Evolutionary conservation across 2,113 vertebrate genomes (phyloP), one percentile per base, ranked within the genome.

Genomic region (Perognathus longimembris): DNA sequence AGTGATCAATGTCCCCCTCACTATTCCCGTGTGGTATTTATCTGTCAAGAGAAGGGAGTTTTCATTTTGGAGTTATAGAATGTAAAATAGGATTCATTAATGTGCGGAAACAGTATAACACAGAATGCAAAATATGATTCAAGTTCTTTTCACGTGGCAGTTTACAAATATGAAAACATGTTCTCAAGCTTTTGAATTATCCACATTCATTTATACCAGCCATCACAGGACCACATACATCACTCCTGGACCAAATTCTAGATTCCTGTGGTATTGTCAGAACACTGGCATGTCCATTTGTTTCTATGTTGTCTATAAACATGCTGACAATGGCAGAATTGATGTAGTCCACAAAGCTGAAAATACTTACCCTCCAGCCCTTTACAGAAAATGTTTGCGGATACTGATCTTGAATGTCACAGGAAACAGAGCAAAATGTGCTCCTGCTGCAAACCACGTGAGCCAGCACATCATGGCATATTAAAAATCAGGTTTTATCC

Each of bases 41-140:
- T 94, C 98, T 98, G 97, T 96, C 76, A 90, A 98, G 42, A 96
- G 83, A 97, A 95, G 95, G 57, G 42, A 93, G 80, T 69, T 82
- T 91, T 84, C 73, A 87, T 32, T 74, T 75, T 94, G 57, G 94
- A 85, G 32, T 85, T 40, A 63, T 0, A 40, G 38, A 80, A 80
- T 34, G 30, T 50, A 86, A 76, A 50, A 26, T 40, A 3, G 9
- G 10, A 77, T 57, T 64, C 30, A 9, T 45, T 70, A 11, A 45
- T 36, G 15, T 18, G 50, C n/a, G 21, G 57, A 75, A 66, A 66
- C 4, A n/a, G 18, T 24, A 15, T 73, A 61, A 75, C 71, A 40
- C 26, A 45, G 45, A 45, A 45, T 45, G 45, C 45, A 45, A 45
- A 45, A 45, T 45, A 45, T 45, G 45, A 45, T 45, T 24, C 74